phyloP scores from a whole-genome alignment of 2,113 vertebrate species.

The Daboia siamensis region DNA sequence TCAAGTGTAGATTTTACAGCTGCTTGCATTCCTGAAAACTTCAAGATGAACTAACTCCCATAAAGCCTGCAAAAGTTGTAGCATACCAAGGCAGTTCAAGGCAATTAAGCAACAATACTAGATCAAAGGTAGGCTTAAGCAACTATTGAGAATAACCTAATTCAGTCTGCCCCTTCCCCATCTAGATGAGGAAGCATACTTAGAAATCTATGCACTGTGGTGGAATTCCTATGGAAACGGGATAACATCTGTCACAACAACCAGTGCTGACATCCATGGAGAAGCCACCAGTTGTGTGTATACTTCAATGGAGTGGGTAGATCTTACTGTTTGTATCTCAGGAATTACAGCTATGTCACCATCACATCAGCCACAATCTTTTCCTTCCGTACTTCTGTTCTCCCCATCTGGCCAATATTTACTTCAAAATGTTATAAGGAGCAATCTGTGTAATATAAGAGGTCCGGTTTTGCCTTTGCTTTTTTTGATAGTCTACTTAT shows the following conservation, averaged over 20 bases:
- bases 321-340: background rate
- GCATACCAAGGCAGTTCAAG: background rate
- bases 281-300: background rate
- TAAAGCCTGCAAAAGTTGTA: background rate
- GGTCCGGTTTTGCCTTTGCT: background rate
- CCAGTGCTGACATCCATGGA: background rate
- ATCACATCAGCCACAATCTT: background rate
- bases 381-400: background rate
- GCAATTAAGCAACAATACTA: background rate
- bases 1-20: background rate
- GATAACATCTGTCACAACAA: background rate
- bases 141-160: background rate
- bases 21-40: background rate
- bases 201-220: background rate
- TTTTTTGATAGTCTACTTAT: background rate
- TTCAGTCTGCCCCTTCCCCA: background rate
- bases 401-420: background rate
- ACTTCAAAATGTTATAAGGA: background rate
- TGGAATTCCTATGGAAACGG: background rate
- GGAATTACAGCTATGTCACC: background rate
- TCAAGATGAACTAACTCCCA: background rate
- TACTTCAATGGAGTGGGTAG: background rate
- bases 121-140: background rate
- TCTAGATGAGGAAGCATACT: background rate
- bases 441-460: background rate